These are phyloP conservation scores for Stichopus horrens DNA, from an alignment of 53 echinoderm and acorn worm genomes.

Conservation along the genomic window DNA sequence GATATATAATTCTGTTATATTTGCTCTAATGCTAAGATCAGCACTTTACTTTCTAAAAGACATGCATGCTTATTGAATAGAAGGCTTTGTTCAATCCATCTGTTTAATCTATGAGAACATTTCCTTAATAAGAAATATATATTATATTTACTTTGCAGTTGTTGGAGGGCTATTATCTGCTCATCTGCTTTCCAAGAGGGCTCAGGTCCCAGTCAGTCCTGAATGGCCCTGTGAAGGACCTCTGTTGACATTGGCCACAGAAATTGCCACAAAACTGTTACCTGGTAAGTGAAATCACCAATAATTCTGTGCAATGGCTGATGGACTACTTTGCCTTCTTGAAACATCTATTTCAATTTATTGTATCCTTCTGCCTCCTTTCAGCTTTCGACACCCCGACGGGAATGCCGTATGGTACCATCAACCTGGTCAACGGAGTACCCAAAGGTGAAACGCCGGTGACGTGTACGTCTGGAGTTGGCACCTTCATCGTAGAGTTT, in stretches of 20 bases:
- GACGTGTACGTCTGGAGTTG: conserved; percentile 92
- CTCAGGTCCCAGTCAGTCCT: conserved; percentile 62
- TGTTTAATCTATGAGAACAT: too few relatives aligned
- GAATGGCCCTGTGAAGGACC: conserved; percentile 94
- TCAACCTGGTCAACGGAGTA: conserved; percentile 86
- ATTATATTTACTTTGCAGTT: conserved; percentile 46
- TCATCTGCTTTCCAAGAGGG: conserved; percentile 75
- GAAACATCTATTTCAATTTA: background rate
- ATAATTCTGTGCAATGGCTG: background rate
- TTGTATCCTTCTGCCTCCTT: background rate
- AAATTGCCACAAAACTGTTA: conserved; percentile 78
- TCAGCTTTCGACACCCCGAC: conserved; percentile 86
- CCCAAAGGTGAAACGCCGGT: conserved; percentile 83
- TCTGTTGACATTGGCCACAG: conserved; percentile 76
- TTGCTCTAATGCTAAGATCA: too few relatives aligned
- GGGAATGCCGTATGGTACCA: conserved; percentile 93
- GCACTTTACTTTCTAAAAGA: too few relatives aligned
- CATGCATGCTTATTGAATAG: too few relatives aligned
- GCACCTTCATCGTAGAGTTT: conserved; percentile 92
- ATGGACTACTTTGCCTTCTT: background rate
- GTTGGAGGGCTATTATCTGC: conserved; percentile 89
- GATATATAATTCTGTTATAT: too few relatives aligned
- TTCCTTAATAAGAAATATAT: too few relatives aligned
- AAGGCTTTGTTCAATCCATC: too few relatives aligned
- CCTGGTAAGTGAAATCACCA: conserved; percentile 58